phyloP scores from a whole-genome alignment of 2,113 vertebrate genomes.

The Cygnus buccinator region DNA sequence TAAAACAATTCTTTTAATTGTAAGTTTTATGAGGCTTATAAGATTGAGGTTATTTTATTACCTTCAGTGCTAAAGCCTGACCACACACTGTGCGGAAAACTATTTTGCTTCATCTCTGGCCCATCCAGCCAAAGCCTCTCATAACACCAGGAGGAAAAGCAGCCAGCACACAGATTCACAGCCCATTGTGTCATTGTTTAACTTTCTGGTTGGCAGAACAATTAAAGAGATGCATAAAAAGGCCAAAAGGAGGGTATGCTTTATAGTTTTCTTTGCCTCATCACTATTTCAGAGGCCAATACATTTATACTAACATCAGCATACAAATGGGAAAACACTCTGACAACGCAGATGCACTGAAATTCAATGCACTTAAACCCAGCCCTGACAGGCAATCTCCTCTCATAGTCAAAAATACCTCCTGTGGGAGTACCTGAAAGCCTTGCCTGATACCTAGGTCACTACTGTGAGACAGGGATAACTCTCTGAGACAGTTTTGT shows the following conservation, averaged over 20 bases:
- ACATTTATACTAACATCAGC: conserved; percentile 31
- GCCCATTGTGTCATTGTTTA: conserved; percentile 52
- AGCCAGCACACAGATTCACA: conserved; percentile 23
- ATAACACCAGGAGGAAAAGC: conserved; percentile 26
- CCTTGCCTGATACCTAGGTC: neutral
- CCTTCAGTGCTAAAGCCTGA: conserved; percentile 3
- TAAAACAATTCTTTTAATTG: conserved; percentile 28
- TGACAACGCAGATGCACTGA: neutral
- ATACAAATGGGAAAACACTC: conserved; percentile 25
- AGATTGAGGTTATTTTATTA: conserved; percentile 11
- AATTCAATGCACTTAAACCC: conserved; percentile 35
- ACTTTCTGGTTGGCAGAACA: conserved; percentile 24
- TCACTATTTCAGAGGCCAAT: conserved; percentile 14
- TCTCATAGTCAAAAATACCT: neutral
- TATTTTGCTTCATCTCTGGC: conserved; percentile 11
- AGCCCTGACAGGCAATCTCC: conserved; percentile 14
- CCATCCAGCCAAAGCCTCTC: conserved; percentile 38
- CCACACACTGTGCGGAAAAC: conserved; percentile 14
- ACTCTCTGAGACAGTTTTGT: neutral
- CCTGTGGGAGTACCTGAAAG: conserved; percentile 11
- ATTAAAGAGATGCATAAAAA: conserved; percentile 8
- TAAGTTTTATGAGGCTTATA: conserved; percentile 47
- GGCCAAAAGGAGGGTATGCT: conserved; percentile 27
- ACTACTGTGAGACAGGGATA: neutral
- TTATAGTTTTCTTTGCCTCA: neutral